phyloP scores from a whole-genome alignment of 2,113 vertebrate species.

The Gymnarchus niloticus region DNA sequence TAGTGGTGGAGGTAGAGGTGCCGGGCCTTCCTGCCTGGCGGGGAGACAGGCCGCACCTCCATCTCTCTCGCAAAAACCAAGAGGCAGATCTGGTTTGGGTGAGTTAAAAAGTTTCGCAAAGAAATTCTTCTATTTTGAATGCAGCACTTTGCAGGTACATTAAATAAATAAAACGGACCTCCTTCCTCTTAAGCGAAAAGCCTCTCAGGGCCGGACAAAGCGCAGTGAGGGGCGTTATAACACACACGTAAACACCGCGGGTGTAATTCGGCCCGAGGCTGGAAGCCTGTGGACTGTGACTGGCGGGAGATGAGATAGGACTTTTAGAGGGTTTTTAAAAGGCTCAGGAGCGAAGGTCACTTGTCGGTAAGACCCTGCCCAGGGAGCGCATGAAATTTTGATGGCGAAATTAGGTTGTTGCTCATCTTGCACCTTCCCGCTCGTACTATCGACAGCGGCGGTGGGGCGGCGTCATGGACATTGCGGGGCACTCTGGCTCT shows the following conservation, averaged over 20 bases:
- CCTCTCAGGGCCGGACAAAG: constrained; percentile 32
- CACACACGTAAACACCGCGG: constrained; percentile 57
- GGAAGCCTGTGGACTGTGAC: constrained; percentile 56
- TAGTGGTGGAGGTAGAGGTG: neutral
- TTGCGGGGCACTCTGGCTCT: constrained; percentile 63
- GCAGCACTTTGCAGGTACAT: constrained; percentile 48
- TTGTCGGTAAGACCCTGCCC: constrained; percentile 53
- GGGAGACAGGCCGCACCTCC: neutral
- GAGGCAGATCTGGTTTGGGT: constrained; percentile 19
- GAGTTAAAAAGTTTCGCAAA: constrained; percentile 43
- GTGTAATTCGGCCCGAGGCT: constrained; percentile 64
- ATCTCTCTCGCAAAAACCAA: neutral
- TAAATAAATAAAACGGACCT: constrained; percentile 60
- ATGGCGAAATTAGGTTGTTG: constrained; percentile 95
- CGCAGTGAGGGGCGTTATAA: constrained; percentile 51
- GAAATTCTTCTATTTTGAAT: constrained; percentile 36
- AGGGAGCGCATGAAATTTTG: constrained; percentile 88
- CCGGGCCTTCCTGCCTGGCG: neutral
- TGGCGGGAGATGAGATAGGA: constrained; percentile 42
- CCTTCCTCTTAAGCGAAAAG: constrained; percentile 39
- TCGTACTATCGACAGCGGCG: constrained; percentile 93
- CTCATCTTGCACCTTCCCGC: constrained; percentile 90
- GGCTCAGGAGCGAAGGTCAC: constrained; percentile 62
- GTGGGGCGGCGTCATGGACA: constrained; percentile 71
- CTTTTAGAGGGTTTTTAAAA: constrained; percentile 61